Base-by-base conservation (phyloP, 2,113 vertebrate species). In the Theristicus caerulescens region DNA sequence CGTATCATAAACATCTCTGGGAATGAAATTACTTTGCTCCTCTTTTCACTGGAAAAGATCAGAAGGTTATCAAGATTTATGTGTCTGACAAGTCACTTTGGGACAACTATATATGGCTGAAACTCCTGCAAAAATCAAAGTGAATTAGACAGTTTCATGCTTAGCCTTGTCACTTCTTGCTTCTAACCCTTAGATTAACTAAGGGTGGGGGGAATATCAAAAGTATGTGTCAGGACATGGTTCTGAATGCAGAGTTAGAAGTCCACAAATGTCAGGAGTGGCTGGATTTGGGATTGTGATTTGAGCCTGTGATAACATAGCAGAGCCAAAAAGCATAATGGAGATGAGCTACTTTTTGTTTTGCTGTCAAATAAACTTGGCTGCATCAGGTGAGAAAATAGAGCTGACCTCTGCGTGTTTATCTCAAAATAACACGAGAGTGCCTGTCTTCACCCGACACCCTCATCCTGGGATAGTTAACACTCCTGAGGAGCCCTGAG, bases 361-460 rank as follows among this genome's bases (percentile, higher is more conserved):
- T 67, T 79, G 42, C 6, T 84, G 9, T 47, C 6, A 7, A 54
- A 61, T 61, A 82, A 80, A 72, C 9, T 70, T 67, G 32, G 74
- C 16, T 67, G 24, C 47, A 44, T 47, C 27, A 58, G 31, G 27
- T 82, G n/a, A 72, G 36, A 93, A 87, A 76, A 66, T 1, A 77
- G 49, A 86, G 20, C 34, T 65, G 40, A 82, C 6, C 7, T 80
- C 38, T 34, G 2, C 0, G 0, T 16, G 12, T 79, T 87, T 65
- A 44, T 21, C 40, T 90, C 0, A 0, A 51, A 51, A 31, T 7
- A 78, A 64, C 17, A 47, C 2, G 17, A 58, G 15, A 47, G 9
- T 14, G 21, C 3, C 24, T 65, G 29, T 44, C 44, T 94, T 84
- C 9, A 4, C 40, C 13, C 0, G 0, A 16, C 18, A n/a, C 29